Evolutionary conservation across 2,113 vertebrate species (phyloP).

Genomic region (Falcunculus frontatus): DNA sequence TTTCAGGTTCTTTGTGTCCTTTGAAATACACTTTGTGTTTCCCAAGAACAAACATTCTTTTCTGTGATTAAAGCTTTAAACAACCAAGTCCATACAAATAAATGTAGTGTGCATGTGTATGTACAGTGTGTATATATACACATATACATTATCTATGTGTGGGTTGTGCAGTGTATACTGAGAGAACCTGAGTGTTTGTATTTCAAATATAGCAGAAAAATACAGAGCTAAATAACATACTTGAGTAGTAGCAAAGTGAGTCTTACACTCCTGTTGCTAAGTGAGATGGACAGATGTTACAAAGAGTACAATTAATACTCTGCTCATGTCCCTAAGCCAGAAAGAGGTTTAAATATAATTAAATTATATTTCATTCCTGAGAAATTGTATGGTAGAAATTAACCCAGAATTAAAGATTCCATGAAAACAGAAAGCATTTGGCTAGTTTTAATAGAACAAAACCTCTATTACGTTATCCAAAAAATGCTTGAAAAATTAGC

Average conservation of each 20-base stretch:
- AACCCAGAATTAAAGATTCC: constrained; percentile 16
- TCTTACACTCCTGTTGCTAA: neutral
- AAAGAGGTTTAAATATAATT: neutral
- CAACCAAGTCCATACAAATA: neutral
- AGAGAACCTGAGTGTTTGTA: neutral
- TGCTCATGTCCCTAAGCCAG: constrained; percentile 15
- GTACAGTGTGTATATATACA: neutral
- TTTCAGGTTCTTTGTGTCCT: neutral
- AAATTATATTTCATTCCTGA: constrained; percentile 30
- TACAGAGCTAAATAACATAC: neutral
- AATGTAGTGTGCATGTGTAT: neutral
- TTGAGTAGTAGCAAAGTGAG: neutral
- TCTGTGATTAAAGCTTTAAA: neutral
- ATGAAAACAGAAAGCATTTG: neutral
- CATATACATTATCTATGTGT: neutral
- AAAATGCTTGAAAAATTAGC: neutral
- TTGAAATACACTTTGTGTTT: neutral
- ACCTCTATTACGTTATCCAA: neutral
- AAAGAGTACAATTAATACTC: constrained; percentile 54
- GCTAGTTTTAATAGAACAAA: neutral
- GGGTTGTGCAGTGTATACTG: neutral
- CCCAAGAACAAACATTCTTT: neutral
- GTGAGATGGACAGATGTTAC: constrained; percentile 32
- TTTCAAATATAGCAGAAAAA: neutral
- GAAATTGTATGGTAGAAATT: constrained; percentile 10